These are phyloP conservation scores for Rousettus madagascariensis DNA, from an alignment of 2,797 vertebrate genomes.

Conservation along the genomic window DNA sequence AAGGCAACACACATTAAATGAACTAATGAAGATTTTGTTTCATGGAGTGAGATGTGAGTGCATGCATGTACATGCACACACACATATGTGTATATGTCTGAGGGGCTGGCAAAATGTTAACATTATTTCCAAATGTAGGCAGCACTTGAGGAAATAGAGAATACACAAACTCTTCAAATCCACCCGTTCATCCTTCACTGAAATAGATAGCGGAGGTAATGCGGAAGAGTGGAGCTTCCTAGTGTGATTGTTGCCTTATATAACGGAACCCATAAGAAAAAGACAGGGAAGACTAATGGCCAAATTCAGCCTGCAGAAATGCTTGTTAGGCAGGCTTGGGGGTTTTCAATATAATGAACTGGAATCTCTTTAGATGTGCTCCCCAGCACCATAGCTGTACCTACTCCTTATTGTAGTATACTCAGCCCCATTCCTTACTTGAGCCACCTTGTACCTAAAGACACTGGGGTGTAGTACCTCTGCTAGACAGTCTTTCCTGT, in stretches of 20 bases:
- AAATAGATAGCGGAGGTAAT: background rate
- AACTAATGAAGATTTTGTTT: background rate
- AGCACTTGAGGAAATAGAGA: background rate
- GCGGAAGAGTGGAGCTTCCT: background rate
- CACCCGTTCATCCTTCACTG: background rate
- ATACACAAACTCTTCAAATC: background rate
- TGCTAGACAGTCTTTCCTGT: background rate
- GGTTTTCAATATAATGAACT: background rate
- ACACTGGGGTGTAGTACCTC: background rate
- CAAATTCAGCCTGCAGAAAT: background rate
- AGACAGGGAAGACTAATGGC: background rate
- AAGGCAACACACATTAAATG: background rate
- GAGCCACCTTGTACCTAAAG: background rate
- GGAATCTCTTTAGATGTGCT: background rate
- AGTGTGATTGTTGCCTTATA: background rate
- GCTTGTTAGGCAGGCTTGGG: background rate
- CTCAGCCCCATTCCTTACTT: background rate
- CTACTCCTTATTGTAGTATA: background rate
- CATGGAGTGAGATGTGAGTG: background rate
- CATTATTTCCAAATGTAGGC: background rate
- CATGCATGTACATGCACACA: fast-evolving
- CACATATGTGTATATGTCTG: background rate
- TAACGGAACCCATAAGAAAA: background rate
- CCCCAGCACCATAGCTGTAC: too few species aligned
- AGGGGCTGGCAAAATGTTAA: background rate